Percentiles rank a stretch among this genome's conserved stretches.
Evolutionary conservation across 2,888 invertebrate genomes (phyloP).

Genomic region (Mythimna vitellina): DNA sequence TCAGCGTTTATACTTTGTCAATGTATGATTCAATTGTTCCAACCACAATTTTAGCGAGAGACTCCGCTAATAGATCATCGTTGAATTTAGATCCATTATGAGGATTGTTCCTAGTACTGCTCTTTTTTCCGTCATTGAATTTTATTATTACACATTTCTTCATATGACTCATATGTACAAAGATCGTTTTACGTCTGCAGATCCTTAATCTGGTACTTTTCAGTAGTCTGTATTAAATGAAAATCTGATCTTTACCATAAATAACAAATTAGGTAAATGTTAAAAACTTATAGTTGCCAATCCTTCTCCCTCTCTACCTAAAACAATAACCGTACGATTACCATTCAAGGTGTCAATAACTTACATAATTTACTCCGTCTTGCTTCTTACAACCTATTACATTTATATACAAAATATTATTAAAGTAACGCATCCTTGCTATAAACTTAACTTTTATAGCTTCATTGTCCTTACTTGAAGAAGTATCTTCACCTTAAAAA

Average conservation of each 20-base stretch:
- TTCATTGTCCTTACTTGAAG: slow-evolving; percentile 51
- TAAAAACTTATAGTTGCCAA: background rate
- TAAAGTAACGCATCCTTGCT: slow-evolving; percentile 46
- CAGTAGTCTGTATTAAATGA: background rate
- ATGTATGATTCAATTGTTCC: slow-evolving; percentile 73
- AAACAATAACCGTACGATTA: background rate
- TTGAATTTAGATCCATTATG: slow-evolving; percentile 63
- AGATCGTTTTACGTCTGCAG: background rate
- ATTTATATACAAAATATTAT: slow-evolving; percentile 41
- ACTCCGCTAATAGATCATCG: slow-evolving; percentile 63
- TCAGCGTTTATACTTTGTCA: slow-evolving; percentile 71
- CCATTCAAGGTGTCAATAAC: slow-evolving; percentile 4
- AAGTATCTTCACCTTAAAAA: slow-evolving; percentile 44
- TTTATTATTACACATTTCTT: background rate
- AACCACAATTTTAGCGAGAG: slow-evolving; percentile 70
- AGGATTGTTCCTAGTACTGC: slow-evolving; percentile 24
- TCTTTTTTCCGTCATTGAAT: slow-evolving; percentile 20
- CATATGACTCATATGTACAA: background rate
- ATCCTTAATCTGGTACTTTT: background rate
- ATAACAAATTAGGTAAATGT: background rate
- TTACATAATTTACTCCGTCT: slow-evolving; percentile 38
- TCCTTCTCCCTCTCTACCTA: background rate
- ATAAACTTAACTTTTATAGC: slow-evolving; percentile 50
- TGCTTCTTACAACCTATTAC: slow-evolving; percentile 50
- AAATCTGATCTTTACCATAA: background rate